These are phyloP conservation scores for Cynopterus brachyotis DNA, from an alignment of 2,113 vertebrate species.

Conservation along the genomic window DNA sequence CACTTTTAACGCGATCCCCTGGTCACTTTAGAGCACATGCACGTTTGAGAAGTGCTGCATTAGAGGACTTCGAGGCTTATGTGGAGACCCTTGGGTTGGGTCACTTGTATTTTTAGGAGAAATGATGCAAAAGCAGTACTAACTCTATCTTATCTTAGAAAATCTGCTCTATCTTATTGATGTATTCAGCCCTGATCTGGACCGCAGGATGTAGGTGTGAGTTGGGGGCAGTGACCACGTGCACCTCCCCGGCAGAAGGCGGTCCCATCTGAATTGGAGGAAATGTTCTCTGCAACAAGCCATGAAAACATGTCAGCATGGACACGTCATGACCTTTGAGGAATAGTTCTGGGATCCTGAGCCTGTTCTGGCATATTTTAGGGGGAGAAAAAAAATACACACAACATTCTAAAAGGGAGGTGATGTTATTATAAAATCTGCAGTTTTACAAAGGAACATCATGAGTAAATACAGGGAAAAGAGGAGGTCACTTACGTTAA, in stretches of 20 bases:
- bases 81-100: background rate
- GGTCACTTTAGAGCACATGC: background rate
- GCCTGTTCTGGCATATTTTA: background rate
- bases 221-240: rapidly evolving
- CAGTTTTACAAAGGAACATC: too few relatives aligned
- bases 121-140: background rate
- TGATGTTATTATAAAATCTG: background rate
- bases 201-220: background rate
- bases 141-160: too few relatives aligned
- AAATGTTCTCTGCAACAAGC: background rate
- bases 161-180: background rate
- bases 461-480: background rate
- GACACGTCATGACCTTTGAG: background rate
- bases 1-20: background rate
- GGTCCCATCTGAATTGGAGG: background rate
- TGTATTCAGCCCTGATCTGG: background rate
- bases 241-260: background rate
- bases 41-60: background rate
- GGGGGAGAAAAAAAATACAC: background rate
- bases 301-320: background rate
- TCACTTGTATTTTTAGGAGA: background rate
- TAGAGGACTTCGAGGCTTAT: too few relatives aligned
- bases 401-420: background rate
- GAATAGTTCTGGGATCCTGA: background rate
- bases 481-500: constrained; percentile 91